These are phyloP conservation scores for Sinocyclocheilus maitianheensis DNA, from an alignment of 2,113 vertebrate species.

Conservation along the genomic window DNA sequence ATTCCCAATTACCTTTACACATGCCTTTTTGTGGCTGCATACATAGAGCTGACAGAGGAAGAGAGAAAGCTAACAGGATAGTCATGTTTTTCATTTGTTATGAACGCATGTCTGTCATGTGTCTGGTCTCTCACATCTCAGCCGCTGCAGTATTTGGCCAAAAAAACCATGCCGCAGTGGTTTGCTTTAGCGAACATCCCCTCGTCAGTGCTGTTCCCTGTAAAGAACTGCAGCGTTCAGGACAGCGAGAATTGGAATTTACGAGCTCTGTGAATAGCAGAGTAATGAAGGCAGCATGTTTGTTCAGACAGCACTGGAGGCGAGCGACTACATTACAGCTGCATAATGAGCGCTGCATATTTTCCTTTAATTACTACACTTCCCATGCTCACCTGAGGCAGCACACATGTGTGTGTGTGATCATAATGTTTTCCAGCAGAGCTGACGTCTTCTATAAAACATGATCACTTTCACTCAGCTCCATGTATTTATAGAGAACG, in stretches of 20 bases:
- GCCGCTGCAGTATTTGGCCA: no score
- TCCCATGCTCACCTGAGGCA: slow-evolving; percentile 59
- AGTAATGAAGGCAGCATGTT: slow-evolving; percentile 62
- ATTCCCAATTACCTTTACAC: no score
- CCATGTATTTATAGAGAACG: not conserved
- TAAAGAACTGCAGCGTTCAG: slow-evolving; percentile 45
- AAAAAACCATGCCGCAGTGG: not conserved
- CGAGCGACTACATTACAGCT: not conserved
- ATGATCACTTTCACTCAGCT: not conserved
- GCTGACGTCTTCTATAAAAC: not conserved
- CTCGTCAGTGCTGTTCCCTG: slow-evolving; percentile 55
- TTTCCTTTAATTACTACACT: slow-evolving; percentile 69
- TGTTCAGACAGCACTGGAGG: slow-evolving; percentile 56
- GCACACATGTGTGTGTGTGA: no score
- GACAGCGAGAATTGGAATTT: slow-evolving; percentile 30
- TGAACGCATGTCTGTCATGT: not conserved
- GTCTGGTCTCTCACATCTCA: not conserved
- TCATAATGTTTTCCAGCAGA: not conserved
- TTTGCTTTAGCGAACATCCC: slow-evolving; percentile 50
- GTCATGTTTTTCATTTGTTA: no score
- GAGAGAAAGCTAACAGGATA: no score
- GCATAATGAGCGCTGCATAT: slow-evolving; percentile 2
- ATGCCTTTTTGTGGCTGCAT: no score
- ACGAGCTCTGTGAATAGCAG: slow-evolving; percentile 62
- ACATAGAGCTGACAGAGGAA: no score